Evolutionary conservation across 2,888 invertebrate species (phyloP), one percentile per base, ranked within the genome.

Genomic region (Hirtodrosophila trivittata): DNA sequence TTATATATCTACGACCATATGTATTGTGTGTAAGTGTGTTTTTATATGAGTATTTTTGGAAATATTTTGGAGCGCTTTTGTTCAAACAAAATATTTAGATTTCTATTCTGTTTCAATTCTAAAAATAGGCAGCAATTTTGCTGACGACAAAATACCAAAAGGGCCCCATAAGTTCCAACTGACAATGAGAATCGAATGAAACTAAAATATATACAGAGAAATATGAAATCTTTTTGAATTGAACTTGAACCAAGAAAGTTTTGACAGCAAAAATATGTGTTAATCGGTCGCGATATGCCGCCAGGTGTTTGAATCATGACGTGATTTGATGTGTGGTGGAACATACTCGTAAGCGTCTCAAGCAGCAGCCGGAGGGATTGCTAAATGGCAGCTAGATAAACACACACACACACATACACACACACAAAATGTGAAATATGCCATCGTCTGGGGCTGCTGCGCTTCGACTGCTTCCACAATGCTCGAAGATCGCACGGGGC

Each of bases 231-330:
- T 30, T 25, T 30, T 38, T 25, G 0, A 42, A 42, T 42, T 55
- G 39, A 37, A 39, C 18, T 54, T 43, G 46, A 58, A 33, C 25
- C 16, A 38, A 37, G 30, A 35, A 21, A 12, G 1, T 9, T 9
- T 28, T 8, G 32, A 35, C 13, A 37, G 8, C 35, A 52, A 21
- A 18, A 32, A 45, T 49, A 21, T 38, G 33, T 41, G 54, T 30
- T 51, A 47, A 54, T 49, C 38, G 42, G 81, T 66, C 75, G 55
- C 66, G 38, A 57, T 57, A 56, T 16, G 60, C 55, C 59, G 67
- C 81, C 78, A 78, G 87, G 78, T 86, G 86, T 80, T 72, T 63
- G 38, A 60, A 60, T 64, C 35, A 49, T 86, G 84, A 77, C 84
- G 81, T 71, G 64, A 58, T 82, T 66, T 32, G 16, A 32, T 39